phyloP scores from a whole-genome alignment of 2,113 vertebrate species.

The Hippocampus mohnikei region DNA sequence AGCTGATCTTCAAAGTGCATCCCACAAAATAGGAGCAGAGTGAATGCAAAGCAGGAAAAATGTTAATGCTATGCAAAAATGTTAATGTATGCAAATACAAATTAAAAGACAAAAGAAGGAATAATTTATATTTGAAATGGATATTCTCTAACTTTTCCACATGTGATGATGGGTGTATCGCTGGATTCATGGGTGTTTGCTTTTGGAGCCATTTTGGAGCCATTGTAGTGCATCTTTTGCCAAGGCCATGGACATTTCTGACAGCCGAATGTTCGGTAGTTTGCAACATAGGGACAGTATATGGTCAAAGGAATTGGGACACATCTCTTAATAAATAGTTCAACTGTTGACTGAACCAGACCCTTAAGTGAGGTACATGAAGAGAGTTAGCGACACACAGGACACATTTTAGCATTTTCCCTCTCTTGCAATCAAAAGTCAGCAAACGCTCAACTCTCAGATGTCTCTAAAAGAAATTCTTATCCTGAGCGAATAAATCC shows the following conservation, averaged over 20 bases:
- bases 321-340: not conserved
- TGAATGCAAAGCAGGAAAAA: slow-evolving; percentile 10
- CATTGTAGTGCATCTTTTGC: not conserved
- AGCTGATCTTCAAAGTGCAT: slow-evolving; percentile 30
- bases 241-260: not conserved
- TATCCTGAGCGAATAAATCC: too few species aligned
- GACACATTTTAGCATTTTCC: too few species aligned
- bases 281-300: not conserved
- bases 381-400: too few species aligned
- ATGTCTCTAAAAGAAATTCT: too few species aligned
- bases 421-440: too few species aligned
- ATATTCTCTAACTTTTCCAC: not conserved
- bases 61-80: not conserved
- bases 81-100: slow-evolving; percentile 10
- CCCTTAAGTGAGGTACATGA: not conserved
- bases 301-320: not conserved
- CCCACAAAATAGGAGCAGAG: not conserved
- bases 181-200: not conserved
- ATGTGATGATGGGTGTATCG: not conserved
- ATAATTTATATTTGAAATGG: not conserved
- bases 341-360: not conserved
- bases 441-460: too few species aligned
- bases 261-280: not conserved
- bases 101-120: not conserved
- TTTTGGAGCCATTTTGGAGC: not conserved